These are phyloP conservation scores for Chaenogobius annularis DNA, from an alignment of 2,113 vertebrate species.

Conservation along the genomic window DNA sequence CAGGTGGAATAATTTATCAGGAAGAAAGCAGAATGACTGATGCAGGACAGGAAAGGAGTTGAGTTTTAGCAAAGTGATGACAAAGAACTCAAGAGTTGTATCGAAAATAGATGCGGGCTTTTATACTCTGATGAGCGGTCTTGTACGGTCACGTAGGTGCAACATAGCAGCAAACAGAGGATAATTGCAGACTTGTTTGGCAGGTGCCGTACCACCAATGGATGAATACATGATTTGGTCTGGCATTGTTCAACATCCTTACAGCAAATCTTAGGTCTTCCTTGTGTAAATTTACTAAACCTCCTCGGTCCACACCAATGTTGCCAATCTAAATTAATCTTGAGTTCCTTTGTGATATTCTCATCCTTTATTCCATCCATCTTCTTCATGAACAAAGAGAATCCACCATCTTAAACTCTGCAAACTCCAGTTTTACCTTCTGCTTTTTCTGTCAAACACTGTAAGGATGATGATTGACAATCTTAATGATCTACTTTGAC, in stretches of 20 bases:
- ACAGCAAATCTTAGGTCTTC: background rate
- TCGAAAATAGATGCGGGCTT: background rate
- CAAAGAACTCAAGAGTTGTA: background rate
- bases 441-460: background rate
- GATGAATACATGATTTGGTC: background rate
- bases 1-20: conserved; percentile 9
- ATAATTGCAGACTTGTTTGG: background rate
- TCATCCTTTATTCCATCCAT: background rate
- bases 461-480: background rate
- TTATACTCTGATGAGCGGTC: background rate
- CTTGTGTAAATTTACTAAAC: background rate
- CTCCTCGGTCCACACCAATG: background rate
- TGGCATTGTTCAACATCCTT: background rate
- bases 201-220: background rate
- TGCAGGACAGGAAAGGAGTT: conserved; percentile 1
- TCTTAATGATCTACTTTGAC: background rate
- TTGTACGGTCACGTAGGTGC: background rate
- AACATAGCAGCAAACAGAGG: background rate
- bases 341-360: background rate
- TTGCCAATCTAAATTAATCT: background rate
- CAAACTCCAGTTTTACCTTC: background rate
- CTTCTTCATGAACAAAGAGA: background rate
- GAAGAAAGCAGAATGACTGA: background rate
- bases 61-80: background rate
- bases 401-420: background rate